Evolutionary conservation across 2,113 vertebrate genomes (phyloP).

Genomic region (Myanophis thanlyinensis): DNA sequence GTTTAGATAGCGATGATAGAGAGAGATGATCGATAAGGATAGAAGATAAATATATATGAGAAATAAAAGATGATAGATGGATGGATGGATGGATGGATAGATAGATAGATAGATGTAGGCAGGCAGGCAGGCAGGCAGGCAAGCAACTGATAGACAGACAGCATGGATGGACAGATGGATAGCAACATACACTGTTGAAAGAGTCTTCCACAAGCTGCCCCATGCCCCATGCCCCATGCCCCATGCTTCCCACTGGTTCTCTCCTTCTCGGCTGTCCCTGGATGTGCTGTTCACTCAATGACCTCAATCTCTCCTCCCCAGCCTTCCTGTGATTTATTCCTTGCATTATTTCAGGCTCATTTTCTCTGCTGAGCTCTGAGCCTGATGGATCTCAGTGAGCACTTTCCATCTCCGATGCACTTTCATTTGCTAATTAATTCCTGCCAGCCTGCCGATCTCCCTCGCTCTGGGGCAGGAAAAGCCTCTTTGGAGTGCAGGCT

Average conservation of each 20-base stretch:
- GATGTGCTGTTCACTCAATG: not conserved
- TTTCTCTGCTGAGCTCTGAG: conserved; percentile 33
- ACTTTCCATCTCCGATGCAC: conserved; percentile 33
- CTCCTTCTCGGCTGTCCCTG: rapidly evolving
- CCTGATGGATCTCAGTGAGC: conserved; percentile 44
- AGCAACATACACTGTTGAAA: not conserved
- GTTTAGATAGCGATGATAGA: no score
- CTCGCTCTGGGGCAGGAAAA: not conserved
- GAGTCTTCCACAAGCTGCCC: not conserved
- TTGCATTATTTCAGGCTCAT: conserved; percentile 33
- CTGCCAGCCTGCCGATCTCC: not conserved
- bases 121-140: no score
- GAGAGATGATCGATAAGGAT: no score
- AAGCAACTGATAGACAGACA: no score
- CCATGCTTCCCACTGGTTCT: not conserved
- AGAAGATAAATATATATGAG: not conserved
- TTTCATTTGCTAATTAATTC: conserved; percentile 54
- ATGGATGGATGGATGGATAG: not conserved
- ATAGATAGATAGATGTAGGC: no score
- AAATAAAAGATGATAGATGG: not conserved
- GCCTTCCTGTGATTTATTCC: conserved; percentile 10
- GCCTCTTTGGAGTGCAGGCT: not conserved
- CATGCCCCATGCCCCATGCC: no score
- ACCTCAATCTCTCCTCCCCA: not conserved
- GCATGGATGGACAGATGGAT: not conserved